These are phyloP conservation scores for Ataeniobius toweri DNA, from an alignment of 2,797 vertebrate species.

Conservation along the genomic window DNA sequence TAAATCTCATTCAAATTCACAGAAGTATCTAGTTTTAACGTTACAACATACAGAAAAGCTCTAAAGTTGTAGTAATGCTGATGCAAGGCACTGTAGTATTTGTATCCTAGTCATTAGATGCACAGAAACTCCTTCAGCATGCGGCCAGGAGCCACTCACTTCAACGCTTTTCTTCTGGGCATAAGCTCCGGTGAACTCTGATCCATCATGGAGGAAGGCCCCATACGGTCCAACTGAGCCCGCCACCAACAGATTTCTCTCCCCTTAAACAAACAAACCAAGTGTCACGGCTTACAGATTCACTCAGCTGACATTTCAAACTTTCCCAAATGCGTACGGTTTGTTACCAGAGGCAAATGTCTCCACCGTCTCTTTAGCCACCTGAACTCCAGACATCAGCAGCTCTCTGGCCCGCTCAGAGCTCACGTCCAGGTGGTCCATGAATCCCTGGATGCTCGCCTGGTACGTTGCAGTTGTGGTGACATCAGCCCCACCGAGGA, in stretches of 20 bases:
- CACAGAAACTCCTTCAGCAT: not conserved
- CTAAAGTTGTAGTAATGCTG: not conserved
- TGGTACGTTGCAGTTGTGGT: constrained; percentile 85
- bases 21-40: not conserved
- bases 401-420: constrained; percentile 72
- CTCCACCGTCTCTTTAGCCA: constrained; percentile 76
- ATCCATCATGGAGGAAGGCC: constrained; percentile 80
- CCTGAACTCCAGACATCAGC: constrained; percentile 77
- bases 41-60: too few species aligned
- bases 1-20: not conserved
- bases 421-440: constrained; percentile 70
- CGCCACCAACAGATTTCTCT: constrained; percentile 74
- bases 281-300: not conserved
- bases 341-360: constrained; percentile 68
- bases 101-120: not conserved
- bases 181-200: constrained; percentile 84
- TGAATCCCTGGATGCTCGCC: constrained; percentile 81
- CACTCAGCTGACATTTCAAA: not conserved
- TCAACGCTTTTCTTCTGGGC: constrained; percentile 77
- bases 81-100: not conserved
- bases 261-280: constrained; percentile 46
- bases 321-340: not conserved
- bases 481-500: constrained; percentile 82
- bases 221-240: constrained; percentile 85
- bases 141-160: constrained; percentile 54